Conservation (phyloP, 2,113 vertebrate species). For the Silurus meridionalis region DNA sequence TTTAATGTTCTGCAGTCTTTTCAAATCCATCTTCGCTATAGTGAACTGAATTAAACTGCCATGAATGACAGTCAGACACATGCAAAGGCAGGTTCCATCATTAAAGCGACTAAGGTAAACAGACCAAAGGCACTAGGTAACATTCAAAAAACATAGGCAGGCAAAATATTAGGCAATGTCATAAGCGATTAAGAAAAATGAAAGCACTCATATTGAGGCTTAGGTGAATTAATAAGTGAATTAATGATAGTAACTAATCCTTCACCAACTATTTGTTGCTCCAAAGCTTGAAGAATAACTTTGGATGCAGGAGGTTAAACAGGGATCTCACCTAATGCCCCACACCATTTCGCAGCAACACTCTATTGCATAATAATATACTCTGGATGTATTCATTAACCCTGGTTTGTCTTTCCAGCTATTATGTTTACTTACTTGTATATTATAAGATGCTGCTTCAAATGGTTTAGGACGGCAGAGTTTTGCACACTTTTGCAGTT, state of each 20-base stretch:
- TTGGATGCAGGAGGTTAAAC: not conserved
- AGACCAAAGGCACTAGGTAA: not conserved
- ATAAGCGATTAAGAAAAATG: not conserved
- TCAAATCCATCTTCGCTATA: slow-evolving; percentile 1
- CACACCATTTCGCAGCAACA: not conserved
- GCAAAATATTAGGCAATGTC: not conserved
- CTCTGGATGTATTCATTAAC: not conserved
- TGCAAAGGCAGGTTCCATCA: not conserved
- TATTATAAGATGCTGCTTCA: not conserved
- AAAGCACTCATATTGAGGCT: not conserved
- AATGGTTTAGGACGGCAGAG: not conserved
- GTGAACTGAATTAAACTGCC: not conserved
- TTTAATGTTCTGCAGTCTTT: not conserved
- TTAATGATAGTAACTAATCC: not conserved
- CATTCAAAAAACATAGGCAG: not conserved
- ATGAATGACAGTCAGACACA: not conserved
- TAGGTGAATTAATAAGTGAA: not conserved
- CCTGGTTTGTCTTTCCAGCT: not conserved
- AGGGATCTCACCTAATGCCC: not conserved
- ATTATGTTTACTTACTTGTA: not conserved
- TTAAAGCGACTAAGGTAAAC: not conserved
- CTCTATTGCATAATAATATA: not conserved
- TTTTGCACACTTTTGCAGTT: not conserved
- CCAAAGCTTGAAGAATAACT: not conserved
- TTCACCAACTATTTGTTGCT: not conserved